Base-by-base conservation (phyloP, 2,888 invertebrate genomes). In the Cantharis rufa region DNA sequence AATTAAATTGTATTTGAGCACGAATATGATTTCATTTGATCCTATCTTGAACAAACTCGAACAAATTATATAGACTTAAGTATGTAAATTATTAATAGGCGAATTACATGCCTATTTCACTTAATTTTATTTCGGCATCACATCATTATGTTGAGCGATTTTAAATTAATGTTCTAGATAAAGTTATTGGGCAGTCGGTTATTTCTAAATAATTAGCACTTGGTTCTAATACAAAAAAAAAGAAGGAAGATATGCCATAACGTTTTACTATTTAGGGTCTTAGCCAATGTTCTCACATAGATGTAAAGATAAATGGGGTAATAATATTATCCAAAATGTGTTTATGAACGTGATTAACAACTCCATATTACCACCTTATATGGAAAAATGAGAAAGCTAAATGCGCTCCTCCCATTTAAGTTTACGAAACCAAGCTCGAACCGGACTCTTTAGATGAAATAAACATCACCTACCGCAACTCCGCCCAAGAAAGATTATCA, bases 341-440 rank as follows among this genome's bases (percentile, higher is more conserved):
- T 78, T 78, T 79, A 79, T 81, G 76, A 78, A 80, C 78, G 75
- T 74, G 71, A 66, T 72, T 77, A 76, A 79, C 81, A 81, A 78
- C 81, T 79, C 79, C 79, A 79, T 78, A 81, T 81, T 81, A 77
- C 74, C 72, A 71, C 81, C 81, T 74, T 81, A 82, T 81, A 82
- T 76, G 80, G 82, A 73, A 70, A 82, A 82, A 81, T 82, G 81
- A 80, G 82, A 82, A 82, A 82, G 82, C 81, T 77, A 71, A 78
- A 66, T 69, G 78, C 63, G 77, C 81, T 81, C 81, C 81, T 79
- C 82, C 80, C 79, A 78, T 79, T 77, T 69, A 75, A 70, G 69
- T 79, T 80, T 79, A 77, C 79, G 79, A 81, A 81, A 81, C 75
- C 75, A 72, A 62, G 70, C 72, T 71, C 76, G 73, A 73, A 75